Evolutionary conservation across 1,140 invertebrate species (phyloP).

Genomic region (Antheraea mylitta): DNA sequence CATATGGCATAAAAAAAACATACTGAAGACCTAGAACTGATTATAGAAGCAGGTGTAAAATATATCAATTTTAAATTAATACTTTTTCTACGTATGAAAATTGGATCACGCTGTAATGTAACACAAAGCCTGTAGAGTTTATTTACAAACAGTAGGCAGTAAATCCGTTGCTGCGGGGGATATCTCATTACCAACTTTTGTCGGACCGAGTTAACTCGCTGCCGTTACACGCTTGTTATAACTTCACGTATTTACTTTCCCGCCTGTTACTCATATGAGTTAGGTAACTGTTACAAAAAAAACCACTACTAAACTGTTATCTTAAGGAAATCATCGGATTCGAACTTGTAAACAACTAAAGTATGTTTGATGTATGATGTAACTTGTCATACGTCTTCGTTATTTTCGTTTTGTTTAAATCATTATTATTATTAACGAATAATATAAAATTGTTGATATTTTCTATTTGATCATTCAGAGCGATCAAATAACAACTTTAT

Average conservation of each 20-base stretch:
- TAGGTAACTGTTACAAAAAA: neutral
- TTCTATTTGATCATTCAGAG: no score
- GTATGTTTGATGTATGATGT: no score
- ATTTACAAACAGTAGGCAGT: slow-evolving; percentile 25
- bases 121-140: slow-evolving; percentile 14
- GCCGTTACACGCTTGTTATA: slow-evolving; percentile 26
- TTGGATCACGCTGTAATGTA: no score
- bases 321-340: neutral
- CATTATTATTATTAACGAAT: no score
- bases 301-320: neutral
- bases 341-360: neutral
- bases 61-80: no score
- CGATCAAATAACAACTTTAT: no score
- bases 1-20: no score
- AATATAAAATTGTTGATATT: no score
- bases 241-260: slow-evolving; percentile 26
- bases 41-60: no score
- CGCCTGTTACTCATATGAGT: slow-evolving; percentile 4
- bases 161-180: slow-evolving; percentile 27
- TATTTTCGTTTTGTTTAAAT: no score
- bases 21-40: no score
- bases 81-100: neutral
- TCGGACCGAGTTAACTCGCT: slow-evolving; percentile 16
- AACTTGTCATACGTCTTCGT: no score
- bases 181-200: slow-evolving; percentile 32